Conservation (phyloP, 2,113 vertebrate species). For the Archilochus colubris region DNA sequence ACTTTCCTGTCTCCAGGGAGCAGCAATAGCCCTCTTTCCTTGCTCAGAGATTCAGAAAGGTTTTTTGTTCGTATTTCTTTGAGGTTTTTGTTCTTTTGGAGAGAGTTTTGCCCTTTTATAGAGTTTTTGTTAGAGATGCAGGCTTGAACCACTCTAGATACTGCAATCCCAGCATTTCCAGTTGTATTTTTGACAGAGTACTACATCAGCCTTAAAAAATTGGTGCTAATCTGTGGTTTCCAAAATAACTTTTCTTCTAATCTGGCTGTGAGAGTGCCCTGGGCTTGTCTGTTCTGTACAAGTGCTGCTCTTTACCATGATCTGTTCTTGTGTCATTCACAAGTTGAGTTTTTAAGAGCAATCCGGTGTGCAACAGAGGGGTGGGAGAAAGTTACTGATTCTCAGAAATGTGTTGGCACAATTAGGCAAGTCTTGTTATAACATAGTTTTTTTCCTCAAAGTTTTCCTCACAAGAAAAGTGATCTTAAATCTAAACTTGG, state of each 20-base stretch:
- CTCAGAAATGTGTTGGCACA: neutral
- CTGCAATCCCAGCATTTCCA: neutral
- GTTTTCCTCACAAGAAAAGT: neutral
- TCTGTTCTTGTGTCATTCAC: slow-evolving; percentile 1
- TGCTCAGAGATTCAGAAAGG: neutral
- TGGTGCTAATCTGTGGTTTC: neutral
- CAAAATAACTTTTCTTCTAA: neutral
- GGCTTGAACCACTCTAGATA: neutral
- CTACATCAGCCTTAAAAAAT: neutral
- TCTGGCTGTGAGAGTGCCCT: neutral
- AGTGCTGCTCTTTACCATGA: neutral
- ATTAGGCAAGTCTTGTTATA: neutral
- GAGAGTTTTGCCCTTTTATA: neutral
- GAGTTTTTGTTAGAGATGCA: neutral
- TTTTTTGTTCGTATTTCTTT: neutral
- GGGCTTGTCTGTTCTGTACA: neutral
- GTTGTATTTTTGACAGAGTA: neutral
- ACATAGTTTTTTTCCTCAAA: neutral
- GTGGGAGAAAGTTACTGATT: neutral
- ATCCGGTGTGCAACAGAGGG: neutral
- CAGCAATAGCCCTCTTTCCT: neutral
- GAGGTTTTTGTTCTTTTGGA: neutral
- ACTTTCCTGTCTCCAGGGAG: neutral
- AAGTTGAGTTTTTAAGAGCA: neutral
- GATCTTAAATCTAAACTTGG: neutral